Evolutionary conservation across 2,113 vertebrate species (phyloP).

Genomic region (Pantherophis guttatus): DNA sequence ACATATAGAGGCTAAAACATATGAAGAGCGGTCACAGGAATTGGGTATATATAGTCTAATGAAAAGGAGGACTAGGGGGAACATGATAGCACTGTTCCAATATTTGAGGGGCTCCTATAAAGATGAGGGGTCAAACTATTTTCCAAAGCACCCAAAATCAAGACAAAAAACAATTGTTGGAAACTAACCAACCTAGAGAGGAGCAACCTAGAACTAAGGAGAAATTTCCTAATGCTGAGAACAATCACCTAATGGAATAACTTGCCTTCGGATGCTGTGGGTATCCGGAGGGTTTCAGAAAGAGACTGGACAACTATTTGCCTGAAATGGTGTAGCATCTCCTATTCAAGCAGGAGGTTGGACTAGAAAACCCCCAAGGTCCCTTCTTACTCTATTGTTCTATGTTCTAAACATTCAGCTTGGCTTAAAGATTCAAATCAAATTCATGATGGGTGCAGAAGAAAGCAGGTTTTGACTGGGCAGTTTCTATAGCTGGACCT

Average conservation of each 20-base stretch:
- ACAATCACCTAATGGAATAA: not conserved
- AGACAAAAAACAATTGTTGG: not conserved
- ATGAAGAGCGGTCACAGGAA: not conserved
- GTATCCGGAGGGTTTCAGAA: not conserved
- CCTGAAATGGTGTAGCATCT: not conserved
- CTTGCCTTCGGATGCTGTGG: not conserved
- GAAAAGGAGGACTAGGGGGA: not conserved
- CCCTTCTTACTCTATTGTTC: not conserved
- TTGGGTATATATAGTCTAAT: not conserved
- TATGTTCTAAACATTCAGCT: not conserved
- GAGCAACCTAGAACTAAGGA: not conserved
- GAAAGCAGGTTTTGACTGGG: not conserved
- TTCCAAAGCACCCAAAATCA: not conserved
- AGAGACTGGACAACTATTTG: not conserved
- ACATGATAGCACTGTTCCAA: not conserved
- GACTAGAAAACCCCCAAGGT: not conserved
- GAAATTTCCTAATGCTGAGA: not conserved
- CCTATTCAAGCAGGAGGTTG: not conserved
- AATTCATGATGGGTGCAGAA: not conserved
- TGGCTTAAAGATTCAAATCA: not conserved
- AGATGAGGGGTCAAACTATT: not conserved
- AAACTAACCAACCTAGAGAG: not conserved
- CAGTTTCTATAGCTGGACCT: not conserved
- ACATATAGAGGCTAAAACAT: not conserved
- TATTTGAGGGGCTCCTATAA: not conserved